Evolutionary conservation across 2,797 vertebrate species (phyloP).

Genomic region (Molothrus ater): DNA sequence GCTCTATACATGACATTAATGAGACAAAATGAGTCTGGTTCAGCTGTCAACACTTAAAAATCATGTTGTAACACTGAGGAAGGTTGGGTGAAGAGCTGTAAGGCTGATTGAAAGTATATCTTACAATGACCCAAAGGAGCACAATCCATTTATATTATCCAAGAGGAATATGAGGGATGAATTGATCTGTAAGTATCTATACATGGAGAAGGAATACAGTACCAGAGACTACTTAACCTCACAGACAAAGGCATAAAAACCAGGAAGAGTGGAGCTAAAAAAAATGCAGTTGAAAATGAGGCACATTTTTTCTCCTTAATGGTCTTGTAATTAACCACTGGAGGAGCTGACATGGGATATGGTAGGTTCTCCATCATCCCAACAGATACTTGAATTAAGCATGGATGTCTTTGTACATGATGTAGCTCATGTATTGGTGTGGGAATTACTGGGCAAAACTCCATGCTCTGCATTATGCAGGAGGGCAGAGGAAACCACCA

Average conservation of each 20-base stretch:
- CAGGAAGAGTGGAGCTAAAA: neutral
- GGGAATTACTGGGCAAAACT: slow-evolving; percentile 36
- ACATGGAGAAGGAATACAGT: neutral
- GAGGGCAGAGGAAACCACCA: slow-evolving; percentile 16
- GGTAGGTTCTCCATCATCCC: slow-evolving; percentile 33
- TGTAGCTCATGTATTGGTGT: neutral
- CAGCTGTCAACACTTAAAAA: neutral
- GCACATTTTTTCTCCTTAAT: slow-evolving; percentile 41
- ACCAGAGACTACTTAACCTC: neutral
- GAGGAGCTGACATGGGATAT: slow-evolving; percentile 2
- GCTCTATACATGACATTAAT: neutral
- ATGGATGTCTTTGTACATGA: neutral
- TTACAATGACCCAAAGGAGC: neutral
- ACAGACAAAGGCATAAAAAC: neutral
- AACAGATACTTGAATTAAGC: slow-evolving; percentile 25
- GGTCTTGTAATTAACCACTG: slow-evolving; percentile 43
- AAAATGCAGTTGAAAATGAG: neutral
- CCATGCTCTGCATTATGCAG: slow-evolving; percentile 29
- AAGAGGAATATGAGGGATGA: neutral
- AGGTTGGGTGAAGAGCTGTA: neutral
- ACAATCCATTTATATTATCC: neutral
- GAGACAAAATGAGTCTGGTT: neutral
- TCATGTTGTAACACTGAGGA: neutral
- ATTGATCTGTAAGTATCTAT: neutral
- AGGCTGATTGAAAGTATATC: neutral